Evolutionary conservation across 1,140 invertebrate species (phyloP), one percentile per base, ranked within the genome.

Genomic region (Eciton burchellii): DNA sequence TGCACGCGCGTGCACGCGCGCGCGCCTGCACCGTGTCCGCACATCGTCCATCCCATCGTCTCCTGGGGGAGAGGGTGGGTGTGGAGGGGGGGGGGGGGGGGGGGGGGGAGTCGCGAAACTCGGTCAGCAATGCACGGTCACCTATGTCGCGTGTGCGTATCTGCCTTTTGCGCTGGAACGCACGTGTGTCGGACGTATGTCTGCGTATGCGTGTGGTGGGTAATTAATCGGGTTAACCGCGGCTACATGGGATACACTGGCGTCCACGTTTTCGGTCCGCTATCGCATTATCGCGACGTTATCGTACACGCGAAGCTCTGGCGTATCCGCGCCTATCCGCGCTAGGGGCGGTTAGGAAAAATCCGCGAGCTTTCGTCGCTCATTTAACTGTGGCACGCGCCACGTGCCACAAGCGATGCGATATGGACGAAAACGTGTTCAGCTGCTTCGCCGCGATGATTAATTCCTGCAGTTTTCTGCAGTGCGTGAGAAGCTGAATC

Each of bases 141-240:
- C 86, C 71, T 87, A 86, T 86, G 79, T 65, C 81, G 68, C 86
- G 84, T 77, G 35, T 35, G 35, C 6, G 35, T 35, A 35, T 35
- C 2, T 35, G 35, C 2, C 35, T 35, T 2, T 6, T 35, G 35
- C 6, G 35, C 35, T n/a, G n/a, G 35, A 3, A 35, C 35, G 6
- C 35, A 6, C 35, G 35, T 35, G 35, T 35, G 35, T 35, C n/a
- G n/a, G n/a, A n/a, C n/a, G n/a, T n/a, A n/a, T n/a, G n/a, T n/a
- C n/a, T n/a, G 35, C 35, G 35, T 35, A 6, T 35, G 35, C 6
- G 35, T 35, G 35, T 84, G 72, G 71, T 82, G 77, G n/a, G n/a
- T 82, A 74, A 89, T 89, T 91, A 91, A 90, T 90, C 83, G 83
- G 84, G 83, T 89, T 90, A 89, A n/a, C 29, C 62, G 65, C 81